Base-by-base conservation (phyloP, 1,140 invertebrate genomes). In the Polyergus mexicanus region DNA sequence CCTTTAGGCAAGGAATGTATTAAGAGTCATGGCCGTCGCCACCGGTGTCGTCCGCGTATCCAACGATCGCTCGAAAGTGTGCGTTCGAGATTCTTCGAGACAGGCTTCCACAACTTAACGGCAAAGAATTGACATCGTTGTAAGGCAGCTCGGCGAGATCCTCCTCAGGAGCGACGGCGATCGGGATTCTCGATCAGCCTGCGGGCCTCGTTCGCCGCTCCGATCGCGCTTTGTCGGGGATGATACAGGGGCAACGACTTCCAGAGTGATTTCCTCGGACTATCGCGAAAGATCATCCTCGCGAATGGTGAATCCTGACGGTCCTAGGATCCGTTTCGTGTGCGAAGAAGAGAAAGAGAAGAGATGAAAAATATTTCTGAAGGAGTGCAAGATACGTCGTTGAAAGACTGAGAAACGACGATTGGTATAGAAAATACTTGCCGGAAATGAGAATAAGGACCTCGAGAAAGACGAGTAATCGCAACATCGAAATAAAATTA, bases 1-100 rank as follows among this genome's bases (percentile, higher is more conserved):
- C 94, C 54, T 96, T 95, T 95, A 95, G 96, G 84, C 94, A 94
- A 92, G 94, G 95, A 85, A 94, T 95, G 93, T 94, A 91, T 78
- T 94, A 95, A 51, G 60, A 69, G 69, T 47, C 28, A 22, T 22
- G 8, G 4, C n/a, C 19, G 7, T 10, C 44, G 58, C 56, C 8
- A 32, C 41, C 10, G 28, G 63, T 72, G 80, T 63, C 35, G n/a
- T 62, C 22, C 22, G 28, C 56, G 13, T 28, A 44, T 13, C 47
- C 32, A 41, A 54, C 28, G 66, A 69, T 72, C 22, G 77, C 71
- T 38, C 54, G 60, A 38, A 25, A 54, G 60, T 47, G 56, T 25
- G 65, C 7, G n/a, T 69, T 69, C 65, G 76, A 91, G 90, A 94
- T 91, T 94, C 93, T 94, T 93, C 93, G 91, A 93, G 92, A 90